Base-by-base conservation (phyloP, 1,140 invertebrate genomes). In the Caenorhabditis elegans region DNA sequence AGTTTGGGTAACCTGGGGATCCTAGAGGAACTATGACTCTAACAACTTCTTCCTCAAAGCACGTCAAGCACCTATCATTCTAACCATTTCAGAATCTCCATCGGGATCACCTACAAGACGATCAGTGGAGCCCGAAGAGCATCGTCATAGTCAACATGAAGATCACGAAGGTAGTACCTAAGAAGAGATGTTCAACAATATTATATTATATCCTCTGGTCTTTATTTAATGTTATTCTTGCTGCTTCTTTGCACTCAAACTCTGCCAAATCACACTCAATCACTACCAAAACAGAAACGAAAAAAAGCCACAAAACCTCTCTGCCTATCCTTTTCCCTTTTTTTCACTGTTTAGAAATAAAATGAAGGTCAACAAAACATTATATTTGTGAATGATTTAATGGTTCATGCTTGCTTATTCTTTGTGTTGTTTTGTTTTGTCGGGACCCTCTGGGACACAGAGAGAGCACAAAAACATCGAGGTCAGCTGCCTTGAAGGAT, bases 201-300 rank as follows among this genome's bases (percentile, higher is more conserved):
- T 34, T 70, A 60, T 22, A 60, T 60, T 60, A 60, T 39, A 11
- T 17, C 4, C 31, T 15, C 17, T 28, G 24, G 8, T n/a, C n/a
- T n/a, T n/a, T n/a, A n/a, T 53, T 47, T 70, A 80, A 80, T 26
- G 53, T 48, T 48, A 70, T 70, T 36, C 31, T 65, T 48, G 31
- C 79, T 80, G 79, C 79, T 80, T 60, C 79, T 70, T 70, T 70
- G 60, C 60, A 70, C 60, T 60, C 15, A 13, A 34, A 43, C 34
- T n/a, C 60, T 70, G 60, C 60, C 60, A 70, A 70, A 70, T 11
- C 60, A 43, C 53, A 60, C 53, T 15, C 60, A 70, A 70, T 70
- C 60, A 70, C 60, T 70, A 70, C 60, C 60, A 70, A 43, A 22
- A 43, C n/a, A 43, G 28, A 70, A 70, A 2, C 60, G 60, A 43